Percentiles rank a stretch among this genome's conserved stretches.
phyloP scores from a whole-genome alignment of 2,113 vertebrate genomes.

The Crocuta crocuta region DNA sequence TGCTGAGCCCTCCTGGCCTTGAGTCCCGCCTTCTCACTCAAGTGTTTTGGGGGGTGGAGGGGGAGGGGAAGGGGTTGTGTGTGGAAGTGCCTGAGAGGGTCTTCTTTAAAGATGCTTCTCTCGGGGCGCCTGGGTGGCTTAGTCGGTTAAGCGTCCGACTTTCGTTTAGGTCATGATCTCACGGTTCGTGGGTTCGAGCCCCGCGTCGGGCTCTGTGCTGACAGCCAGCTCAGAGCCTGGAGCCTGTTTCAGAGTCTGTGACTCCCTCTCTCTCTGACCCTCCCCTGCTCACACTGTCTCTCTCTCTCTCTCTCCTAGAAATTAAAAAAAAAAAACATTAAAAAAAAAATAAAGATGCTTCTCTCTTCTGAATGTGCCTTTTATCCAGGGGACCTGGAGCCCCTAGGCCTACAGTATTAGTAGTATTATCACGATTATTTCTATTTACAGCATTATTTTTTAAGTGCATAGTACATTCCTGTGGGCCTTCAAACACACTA shows the following conservation, averaged over 20 bases:
- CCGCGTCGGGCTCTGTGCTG: no score
- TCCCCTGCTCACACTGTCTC: no score
- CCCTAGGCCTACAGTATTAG: fast-evolving
- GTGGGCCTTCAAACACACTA: background rate
- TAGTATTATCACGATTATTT: no score
- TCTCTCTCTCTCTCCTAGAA: no score
- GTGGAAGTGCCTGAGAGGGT: background rate
- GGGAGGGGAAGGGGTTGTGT: fast-evolving
- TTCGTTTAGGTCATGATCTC: no score
- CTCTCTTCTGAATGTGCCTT: background rate
- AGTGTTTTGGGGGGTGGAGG: no score
- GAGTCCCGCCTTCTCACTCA: background rate
- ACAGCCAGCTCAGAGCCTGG: no score
- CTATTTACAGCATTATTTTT: background rate
- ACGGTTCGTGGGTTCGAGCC: no score
- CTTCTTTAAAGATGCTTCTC: background rate
- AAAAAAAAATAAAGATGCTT: background rate
- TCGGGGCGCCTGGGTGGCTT: background rate
- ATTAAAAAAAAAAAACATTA: no score
- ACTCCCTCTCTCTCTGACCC: no score
- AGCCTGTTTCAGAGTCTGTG: no score
- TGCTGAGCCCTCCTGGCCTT: background rate
- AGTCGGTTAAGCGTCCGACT: no score
- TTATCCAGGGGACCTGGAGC: background rate
- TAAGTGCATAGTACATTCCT: fast-evolving